Evolutionary conservation across 2,113 vertebrate genomes (phyloP).

Genomic region (Telmatochromis brachygnathus): DNA sequence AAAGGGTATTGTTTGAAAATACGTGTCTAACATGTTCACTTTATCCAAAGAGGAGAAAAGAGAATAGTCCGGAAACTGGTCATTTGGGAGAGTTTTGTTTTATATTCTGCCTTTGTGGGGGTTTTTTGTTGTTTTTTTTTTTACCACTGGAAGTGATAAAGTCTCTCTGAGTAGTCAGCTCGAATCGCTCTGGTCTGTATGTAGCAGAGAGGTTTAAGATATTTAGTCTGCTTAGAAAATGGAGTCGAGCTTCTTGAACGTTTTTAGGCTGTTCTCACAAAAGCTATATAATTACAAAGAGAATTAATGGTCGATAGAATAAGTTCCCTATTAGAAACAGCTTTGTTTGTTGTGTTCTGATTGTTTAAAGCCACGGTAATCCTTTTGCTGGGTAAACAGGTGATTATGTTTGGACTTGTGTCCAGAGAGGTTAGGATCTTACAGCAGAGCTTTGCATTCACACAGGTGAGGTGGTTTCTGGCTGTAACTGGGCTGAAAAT

Average conservation of each 20-base stretch:
- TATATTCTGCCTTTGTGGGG: not conserved
- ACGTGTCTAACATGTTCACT: not conserved
- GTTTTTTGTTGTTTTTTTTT: not conserved
- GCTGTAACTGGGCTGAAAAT: not conserved
- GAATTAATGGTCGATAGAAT: not conserved
- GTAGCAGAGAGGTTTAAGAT: not conserved
- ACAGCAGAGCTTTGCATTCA: slow-evolving; percentile 1
- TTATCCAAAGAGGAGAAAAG: not conserved
- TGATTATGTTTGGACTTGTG: not conserved
- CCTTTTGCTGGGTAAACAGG: not conserved
- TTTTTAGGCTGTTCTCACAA: not conserved
- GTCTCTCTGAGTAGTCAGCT: not conserved
- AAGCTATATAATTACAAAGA: not conserved
- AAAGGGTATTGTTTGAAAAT: not conserved
- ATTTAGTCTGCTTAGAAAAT: not conserved
- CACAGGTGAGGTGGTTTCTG: not conserved
- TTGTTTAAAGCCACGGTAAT: not conserved
- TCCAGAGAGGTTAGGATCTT: not conserved
- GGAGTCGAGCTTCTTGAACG: not conserved
- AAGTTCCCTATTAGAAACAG: not conserved
- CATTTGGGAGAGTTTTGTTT: slow-evolving; percentile 4
- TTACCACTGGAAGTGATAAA: not conserved
- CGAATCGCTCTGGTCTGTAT: not conserved
- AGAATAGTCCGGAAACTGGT: not conserved
- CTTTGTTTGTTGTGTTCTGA: not conserved